These are phyloP conservation scores for Clunio marinus DNA, from an alignment of 2,888 invertebrate genomes.

Conservation along the genomic window DNA sequence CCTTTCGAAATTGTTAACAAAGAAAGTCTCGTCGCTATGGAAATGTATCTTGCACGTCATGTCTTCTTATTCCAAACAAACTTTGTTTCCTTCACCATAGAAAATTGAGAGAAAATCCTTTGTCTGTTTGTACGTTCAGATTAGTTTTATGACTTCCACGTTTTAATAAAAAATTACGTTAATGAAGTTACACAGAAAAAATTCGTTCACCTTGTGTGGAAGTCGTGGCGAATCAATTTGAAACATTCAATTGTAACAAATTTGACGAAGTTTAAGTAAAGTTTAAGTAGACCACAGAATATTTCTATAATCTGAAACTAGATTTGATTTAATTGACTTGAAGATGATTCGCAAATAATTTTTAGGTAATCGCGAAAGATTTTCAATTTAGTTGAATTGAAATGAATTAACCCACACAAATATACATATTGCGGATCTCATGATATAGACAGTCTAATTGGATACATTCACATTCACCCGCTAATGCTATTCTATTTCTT, in stretches of 20 bases:
- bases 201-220: neutral
- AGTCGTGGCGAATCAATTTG: neutral
- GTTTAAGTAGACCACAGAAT: too few species aligned
- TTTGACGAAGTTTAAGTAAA: too few species aligned
- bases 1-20: conserved; percentile 11
- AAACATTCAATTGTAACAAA: neutral
- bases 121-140: too few species aligned
- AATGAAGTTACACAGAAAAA: neutral
- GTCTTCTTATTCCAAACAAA: neutral
- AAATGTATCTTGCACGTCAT: neutral
- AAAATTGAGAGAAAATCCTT: neutral
- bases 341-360: too few species aligned
- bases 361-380: neutral
- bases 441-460: neutral
- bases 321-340: too few species aligned
- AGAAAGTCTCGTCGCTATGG: conserved; percentile 1
- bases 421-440: too few species aligned
- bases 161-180: neutral
- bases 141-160: too few species aligned
- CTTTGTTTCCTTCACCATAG: neutral
- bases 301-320: too few species aligned
- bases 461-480: neutral
- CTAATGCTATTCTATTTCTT: neutral
- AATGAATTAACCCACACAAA: neutral
- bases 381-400: conserved; percentile 1